Base-by-base conservation (phyloP, 2,113 vertebrate genomes). In the Eubucco bourcierii region DNA sequence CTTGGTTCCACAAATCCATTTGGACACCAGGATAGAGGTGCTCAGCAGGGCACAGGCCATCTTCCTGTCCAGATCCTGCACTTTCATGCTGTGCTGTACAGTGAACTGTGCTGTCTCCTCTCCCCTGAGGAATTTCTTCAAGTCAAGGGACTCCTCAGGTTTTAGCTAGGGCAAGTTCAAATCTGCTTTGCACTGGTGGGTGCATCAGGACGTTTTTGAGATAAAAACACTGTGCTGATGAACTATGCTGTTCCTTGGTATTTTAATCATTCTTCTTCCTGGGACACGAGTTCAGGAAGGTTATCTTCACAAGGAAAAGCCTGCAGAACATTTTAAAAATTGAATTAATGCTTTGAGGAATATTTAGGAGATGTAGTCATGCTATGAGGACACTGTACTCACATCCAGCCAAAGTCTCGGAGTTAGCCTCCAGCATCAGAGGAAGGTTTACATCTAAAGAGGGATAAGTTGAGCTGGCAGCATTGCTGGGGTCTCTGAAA, bases 71-170 rank as follows among this genome's bases (percentile, higher is more conserved):
- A 71, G 61, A 65, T 17, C 34, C 46, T 39, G 39, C 34, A 50
- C 1, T 55, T 5, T 0, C 1, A 0, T 5, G 12, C 41, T 34
- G 12, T 24, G 34, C 41, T 15, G 55, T 7, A 20, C 8, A 29
- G 37, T 20, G 29, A 74, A 20, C 27, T 55, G 41, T 7, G 1
- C 34, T 53, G 8, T 24, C 15, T 33, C 6, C 3, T 5, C n/a
- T 24, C 1, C 15, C 8, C 31, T 50, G 15, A 50, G 55, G 27
- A 29, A 34, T 24, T 91, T 76, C 20, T 28, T 58, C 23, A 63
- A 27, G 31, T 56, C 60, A 19, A 8, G 15, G 15, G 10, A 23
- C 4, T 44, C 17, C 31, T 61, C n/a, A 14, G 3, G 7, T 73
- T 79, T 70, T 53, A 37, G 5, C 37, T 70, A 88, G n/a, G 44